Evolutionary conservation across 2,113 vertebrate species (phyloP), one percentile per base, ranked within the genome.

Genomic region (Origma solitaria): DNA sequence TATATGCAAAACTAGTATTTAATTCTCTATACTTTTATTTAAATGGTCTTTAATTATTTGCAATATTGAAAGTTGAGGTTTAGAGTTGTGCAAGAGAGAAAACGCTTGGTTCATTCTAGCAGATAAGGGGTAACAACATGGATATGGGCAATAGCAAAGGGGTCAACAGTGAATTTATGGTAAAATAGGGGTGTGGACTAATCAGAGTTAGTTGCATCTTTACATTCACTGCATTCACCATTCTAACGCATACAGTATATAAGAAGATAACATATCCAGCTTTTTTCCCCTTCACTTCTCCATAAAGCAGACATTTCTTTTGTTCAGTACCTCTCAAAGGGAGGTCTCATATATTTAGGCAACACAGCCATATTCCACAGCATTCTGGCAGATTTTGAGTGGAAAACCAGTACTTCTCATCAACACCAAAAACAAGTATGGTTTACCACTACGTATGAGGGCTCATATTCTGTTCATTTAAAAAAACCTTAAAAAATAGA

Each of bases 1-100:
- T 95, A 87, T 95, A 97, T 96, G 92, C 96, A 96, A 95, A 95
- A 85, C 61, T 71, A 96, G 92, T 91, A 88, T 95, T 95, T 95
- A 83, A 90, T 96, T 95, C 95, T 94, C 94, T 95, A 75, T 93
- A 94, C 53, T 88, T 96, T 95, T 95, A 95, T 94, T 96, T 90
- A 95, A 97, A 95, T 77, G 33, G 81, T 89, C 69, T 91, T 96
- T 92, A 96, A 95, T 95, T 97, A 96, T 94, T 97, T 95, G 88
- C 83, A 93, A 42, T 91, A 94, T 70, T 90, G 88, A 86, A 94
- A 94, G 71, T 24, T 78, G 58, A 89, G 38, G 44, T 77, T 95
- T 95, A 86, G 91, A 92, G 75, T 71, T 86, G 50, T 88, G 35
- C 71, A 85, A 61, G 60, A 86, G 75, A 79, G 65, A 91, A 95